Conservation (phyloP, 2,888 invertebrate species). For the Spilarctia lutea region DNA sequence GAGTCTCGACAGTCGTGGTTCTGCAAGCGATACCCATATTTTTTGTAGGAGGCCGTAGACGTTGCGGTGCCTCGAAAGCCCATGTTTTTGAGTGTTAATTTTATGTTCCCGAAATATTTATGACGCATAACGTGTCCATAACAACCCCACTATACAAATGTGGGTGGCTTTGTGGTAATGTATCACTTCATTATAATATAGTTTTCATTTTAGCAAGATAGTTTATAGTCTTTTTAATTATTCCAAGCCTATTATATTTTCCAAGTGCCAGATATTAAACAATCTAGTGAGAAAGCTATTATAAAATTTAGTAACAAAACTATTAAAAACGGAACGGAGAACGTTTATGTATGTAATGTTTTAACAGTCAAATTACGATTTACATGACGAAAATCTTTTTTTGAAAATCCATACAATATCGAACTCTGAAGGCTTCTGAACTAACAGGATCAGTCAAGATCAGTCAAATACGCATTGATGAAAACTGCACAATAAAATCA, state of each 20-base stretch:
- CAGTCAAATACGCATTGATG: slow-evolving; percentile 74
- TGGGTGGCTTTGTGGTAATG: slow-evolving; percentile 82
- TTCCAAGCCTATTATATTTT: slow-evolving; percentile 30
- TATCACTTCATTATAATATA: slow-evolving; percentile 80
- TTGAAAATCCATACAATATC: slow-evolving; percentile 13
- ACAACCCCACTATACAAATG: slow-evolving; percentile 84
- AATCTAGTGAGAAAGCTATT: neutral
- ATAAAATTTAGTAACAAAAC: neutral
- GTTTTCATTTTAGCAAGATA: slow-evolving; percentile 49
- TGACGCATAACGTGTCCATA: slow-evolving; percentile 85
- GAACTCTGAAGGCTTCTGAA: slow-evolving; percentile 25
- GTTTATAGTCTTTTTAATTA: slow-evolving; percentile 34
- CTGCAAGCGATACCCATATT: slow-evolving; percentile 81
- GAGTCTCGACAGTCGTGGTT: slow-evolving; percentile 68
- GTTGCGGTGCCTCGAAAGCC: slow-evolving; percentile 84
- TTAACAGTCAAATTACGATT: neutral
- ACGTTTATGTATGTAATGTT: neutral
- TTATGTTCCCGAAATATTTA: slow-evolving; percentile 86
- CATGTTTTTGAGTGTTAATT: slow-evolving; percentile 86
- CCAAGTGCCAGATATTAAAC: slow-evolving; percentile 1
- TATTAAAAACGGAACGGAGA: no score
- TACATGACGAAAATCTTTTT: neutral
- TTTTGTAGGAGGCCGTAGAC: slow-evolving; percentile 82
- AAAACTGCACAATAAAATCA: slow-evolving; percentile 69
- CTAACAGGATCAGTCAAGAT: slow-evolving; percentile 78